Evolutionary conservation across 53 echinoderm and acorn worm genomes (phyloP).

Genomic region (Crossaster papposus): DNA sequence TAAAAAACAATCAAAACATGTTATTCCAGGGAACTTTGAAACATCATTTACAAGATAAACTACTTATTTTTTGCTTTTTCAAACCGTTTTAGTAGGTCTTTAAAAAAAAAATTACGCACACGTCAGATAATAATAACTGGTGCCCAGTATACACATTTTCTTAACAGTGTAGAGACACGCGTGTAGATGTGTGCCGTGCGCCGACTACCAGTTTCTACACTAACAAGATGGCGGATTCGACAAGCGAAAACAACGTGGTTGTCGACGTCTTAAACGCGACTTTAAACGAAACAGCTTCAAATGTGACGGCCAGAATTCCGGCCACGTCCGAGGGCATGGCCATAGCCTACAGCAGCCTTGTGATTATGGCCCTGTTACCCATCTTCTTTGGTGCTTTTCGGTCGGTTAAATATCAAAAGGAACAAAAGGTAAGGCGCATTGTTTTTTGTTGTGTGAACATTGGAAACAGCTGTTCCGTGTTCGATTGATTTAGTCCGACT

Average conservation of each 20-base stretch:
- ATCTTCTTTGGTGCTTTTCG: conserved; percentile 98
- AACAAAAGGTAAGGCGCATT: conserved; percentile 94
- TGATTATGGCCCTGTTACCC: conserved; percentile 89
- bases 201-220: not conserved
- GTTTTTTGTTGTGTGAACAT: no score
- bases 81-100: no score
- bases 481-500: no score
- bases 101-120: no score
- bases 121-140: not conserved
- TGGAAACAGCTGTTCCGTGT: no score
- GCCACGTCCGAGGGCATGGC: conserved; percentile 98
- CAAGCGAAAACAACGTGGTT: conserved; percentile 36
- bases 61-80: no score
- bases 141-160: not conserved
- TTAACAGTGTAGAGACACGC: no score
- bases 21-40: no score
- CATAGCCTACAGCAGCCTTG: conserved; percentile 88
- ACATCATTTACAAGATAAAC: no score
- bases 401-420: conserved; percentile 95
- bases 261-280: conserved; percentile 77
- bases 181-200: not conserved
- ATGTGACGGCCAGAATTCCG: conserved; percentile 87
- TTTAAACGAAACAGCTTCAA: conserved; percentile 87
- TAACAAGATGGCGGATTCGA: conserved; percentile 65
- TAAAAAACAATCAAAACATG: no score